Conservation (phyloP, 2,797 vertebrate genomes). For the Sphenodon punctatus region DNA sequence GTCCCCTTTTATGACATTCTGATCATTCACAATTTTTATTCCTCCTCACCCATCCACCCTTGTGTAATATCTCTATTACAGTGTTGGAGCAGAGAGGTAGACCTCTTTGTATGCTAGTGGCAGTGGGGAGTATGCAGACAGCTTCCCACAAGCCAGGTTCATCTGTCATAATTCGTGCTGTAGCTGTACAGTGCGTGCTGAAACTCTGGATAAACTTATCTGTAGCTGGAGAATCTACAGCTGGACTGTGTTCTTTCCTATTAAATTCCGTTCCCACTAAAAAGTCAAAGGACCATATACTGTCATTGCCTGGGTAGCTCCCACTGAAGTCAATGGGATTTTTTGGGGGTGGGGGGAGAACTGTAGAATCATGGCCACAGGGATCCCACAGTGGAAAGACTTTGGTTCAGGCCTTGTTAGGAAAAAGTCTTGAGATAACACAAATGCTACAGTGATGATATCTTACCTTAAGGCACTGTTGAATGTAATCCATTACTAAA, state of each 20-base stretch:
- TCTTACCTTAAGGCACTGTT: neutral
- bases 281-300: neutral
- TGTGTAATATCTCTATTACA: too few relatives aligned
- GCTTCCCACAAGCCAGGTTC: neutral
- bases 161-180: neutral
- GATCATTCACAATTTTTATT: too few relatives aligned
- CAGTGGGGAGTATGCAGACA: neutral
- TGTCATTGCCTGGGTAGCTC: neutral
- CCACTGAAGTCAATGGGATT: neutral
- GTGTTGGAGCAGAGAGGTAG: neutral
- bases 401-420: neutral
- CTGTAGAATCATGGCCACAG: neutral
- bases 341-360: neutral
- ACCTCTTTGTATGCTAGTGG: neutral
- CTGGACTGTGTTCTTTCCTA: neutral
- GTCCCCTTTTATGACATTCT: too few relatives aligned
- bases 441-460: neutral
- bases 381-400: neutral
- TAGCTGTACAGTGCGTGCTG: neutral
- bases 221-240: neutral
- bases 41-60: too few relatives aligned
- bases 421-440: neutral
- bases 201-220: neutral
- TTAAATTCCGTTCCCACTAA: neutral
- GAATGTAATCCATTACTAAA: constrained; percentile 26